These are phyloP conservation scores for Hemichromis elongatus DNA, from an alignment of 2,113 vertebrate species.

Conservation along the genomic window DNA sequence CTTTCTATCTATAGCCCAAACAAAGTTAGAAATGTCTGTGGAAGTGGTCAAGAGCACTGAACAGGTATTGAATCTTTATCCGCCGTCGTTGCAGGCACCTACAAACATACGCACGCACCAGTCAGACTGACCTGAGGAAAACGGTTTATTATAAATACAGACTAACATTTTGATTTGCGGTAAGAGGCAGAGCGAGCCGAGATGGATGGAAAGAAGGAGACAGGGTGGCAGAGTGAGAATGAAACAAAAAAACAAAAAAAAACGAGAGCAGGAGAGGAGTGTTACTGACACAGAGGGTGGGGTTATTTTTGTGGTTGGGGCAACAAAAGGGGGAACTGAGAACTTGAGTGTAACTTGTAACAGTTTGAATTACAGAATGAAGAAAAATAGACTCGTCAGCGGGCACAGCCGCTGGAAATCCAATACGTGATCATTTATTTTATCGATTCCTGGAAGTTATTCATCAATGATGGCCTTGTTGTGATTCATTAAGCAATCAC, in stretches of 20 bases:
- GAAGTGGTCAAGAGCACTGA: slow-evolving; percentile 20
- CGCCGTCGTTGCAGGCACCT: not conserved
- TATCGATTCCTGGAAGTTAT: not conserved
- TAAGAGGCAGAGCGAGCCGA: slow-evolving; percentile 34
- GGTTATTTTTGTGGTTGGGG: slow-evolving; percentile 68
- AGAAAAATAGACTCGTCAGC: not conserved
- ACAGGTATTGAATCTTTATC: slow-evolving; percentile 14
- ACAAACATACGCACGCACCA: not conserved
- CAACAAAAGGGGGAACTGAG: slow-evolving; percentile 66
- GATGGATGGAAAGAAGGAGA: slow-evolving; percentile 42
- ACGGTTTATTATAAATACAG: slow-evolving; percentile 55
- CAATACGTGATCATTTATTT: not conserved
- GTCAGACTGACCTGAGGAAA: slow-evolving; percentile 41
- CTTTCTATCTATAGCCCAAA: not conserved
- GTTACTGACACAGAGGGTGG: slow-evolving; percentile 52
- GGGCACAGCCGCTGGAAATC: not conserved
- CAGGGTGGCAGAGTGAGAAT: slow-evolving; percentile 8
- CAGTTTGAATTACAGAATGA: slow-evolving; percentile 40
- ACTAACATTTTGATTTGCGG: slow-evolving; percentile 65
- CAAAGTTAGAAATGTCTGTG: slow-evolving; percentile 7
- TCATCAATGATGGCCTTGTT: not conserved
- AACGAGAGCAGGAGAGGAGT: slow-evolving; percentile 20
- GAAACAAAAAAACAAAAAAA: no score
- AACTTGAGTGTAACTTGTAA: slow-evolving; percentile 49
- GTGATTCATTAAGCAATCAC: not conserved